These are phyloP conservation scores for Thysanoteuthis rhombus DNA, from an alignment of 2,888 invertebrate genomes.

Conservation along the genomic window DNA sequence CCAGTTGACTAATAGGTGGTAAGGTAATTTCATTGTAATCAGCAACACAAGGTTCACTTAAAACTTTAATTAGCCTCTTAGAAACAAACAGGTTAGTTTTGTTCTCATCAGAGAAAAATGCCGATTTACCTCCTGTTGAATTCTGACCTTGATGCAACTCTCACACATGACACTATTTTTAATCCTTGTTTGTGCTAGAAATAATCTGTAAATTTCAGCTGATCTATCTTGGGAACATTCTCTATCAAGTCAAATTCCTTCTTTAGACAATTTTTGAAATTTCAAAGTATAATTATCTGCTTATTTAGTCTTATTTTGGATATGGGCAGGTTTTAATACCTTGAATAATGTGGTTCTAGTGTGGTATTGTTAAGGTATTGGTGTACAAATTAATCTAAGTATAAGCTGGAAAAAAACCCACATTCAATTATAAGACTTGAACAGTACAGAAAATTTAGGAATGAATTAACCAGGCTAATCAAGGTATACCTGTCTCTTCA, in stretches of 20 bases:
- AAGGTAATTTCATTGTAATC: neutral
- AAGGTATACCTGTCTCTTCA: no score
- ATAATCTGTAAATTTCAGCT: neutral
- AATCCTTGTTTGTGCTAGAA: neutral
- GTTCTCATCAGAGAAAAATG: neutral
- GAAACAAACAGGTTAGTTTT: neutral
- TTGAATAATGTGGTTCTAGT: no score
- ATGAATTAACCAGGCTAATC: no score
- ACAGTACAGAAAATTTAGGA: no score
- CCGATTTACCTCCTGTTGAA: neutral
- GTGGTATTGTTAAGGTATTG: no score
- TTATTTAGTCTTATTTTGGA: neutral
- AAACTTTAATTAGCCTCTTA: neutral
- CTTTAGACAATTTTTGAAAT: neutral
- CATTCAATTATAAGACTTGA: no score
- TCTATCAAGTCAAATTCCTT: no score
- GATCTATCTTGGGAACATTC: no score
- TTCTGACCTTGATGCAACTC: neutral
- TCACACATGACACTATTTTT: neutral
- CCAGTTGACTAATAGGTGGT: neutral
- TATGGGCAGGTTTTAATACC: no score
- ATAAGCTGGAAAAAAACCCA: no score
- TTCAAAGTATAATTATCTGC: neutral
- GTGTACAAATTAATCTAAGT: no score
- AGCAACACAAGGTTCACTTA: neutral